Conservation (phyloP, 2,797 vertebrate species). For the Eurystomus glaucurus region DNA sequence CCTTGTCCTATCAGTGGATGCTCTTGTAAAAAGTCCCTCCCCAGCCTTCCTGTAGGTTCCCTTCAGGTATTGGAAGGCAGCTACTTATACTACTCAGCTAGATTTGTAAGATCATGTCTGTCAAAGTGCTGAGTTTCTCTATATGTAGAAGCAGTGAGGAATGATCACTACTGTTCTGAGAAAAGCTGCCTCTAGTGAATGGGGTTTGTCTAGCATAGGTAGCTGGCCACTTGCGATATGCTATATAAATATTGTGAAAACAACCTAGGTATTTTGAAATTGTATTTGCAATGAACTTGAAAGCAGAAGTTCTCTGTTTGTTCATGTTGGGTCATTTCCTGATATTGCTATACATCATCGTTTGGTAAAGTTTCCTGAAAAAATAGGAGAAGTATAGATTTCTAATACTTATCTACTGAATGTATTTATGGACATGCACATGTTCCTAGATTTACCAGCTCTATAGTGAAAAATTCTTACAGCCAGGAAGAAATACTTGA, state of each 20-base stretch:
- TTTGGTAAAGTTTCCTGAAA: background rate
- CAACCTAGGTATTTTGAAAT: background rate
- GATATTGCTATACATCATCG: accelerated
- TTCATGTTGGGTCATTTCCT: background rate
- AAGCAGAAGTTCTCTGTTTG: background rate
- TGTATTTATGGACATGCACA: background rate
- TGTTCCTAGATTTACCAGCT: background rate
- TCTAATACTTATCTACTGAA: background rate
- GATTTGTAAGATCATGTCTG: background rate
- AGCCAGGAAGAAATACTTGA: background rate
- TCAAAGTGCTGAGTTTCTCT: background rate
- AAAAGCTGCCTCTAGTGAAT: background rate
- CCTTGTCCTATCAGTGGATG: too few species aligned
- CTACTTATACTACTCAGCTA: background rate
- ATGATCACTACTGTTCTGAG: background rate
- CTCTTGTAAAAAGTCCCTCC: too few species aligned
- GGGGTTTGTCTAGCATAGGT: accelerated
- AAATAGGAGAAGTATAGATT: background rate
- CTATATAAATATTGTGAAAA: background rate
- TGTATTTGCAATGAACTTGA: background rate
- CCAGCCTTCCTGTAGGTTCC: too few species aligned
- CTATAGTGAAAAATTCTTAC: background rate
- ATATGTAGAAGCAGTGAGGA: background rate
- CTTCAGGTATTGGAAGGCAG: too few species aligned
- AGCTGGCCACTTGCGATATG: accelerated